Evolutionary conservation across 2,888 invertebrate genomes (phyloP).

Genomic region (Eulithis testata): DNA sequence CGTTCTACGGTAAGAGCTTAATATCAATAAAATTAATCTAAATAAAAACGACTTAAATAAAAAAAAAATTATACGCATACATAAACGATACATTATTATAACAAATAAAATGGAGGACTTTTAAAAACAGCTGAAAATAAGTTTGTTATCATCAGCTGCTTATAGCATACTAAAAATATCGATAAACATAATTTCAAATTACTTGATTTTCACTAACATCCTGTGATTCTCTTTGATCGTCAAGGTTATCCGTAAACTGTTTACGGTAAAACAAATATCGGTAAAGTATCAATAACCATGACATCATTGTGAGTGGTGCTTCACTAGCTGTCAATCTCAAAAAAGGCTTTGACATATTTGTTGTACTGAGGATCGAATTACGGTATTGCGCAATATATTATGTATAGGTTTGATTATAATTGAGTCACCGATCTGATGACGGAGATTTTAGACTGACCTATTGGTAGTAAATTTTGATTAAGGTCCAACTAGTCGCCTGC

Average conservation of each 20-base stretch:
- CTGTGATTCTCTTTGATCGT: conserved; percentile 19
- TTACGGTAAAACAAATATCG: conserved; percentile 4
- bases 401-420: too few relatives aligned
- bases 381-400: background rate
- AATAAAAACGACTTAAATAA: too few relatives aligned
- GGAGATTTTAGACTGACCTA: too few relatives aligned
- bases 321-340: conserved; percentile 18
- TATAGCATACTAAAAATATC: background rate
- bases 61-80: too few relatives aligned
- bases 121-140: background rate
- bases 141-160: background rate
- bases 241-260: conserved; percentile 21
- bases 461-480: too few relatives aligned
- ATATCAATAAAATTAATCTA: too few relatives aligned
- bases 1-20: too few relatives aligned
- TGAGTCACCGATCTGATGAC: too few relatives aligned
- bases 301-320: background rate
- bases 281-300: conserved; percentile 10
- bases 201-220: conserved; percentile 1
- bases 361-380: too few relatives aligned
- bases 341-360: background rate
- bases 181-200: conserved; percentile 8
- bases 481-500: too few relatives aligned
- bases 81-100: too few relatives aligned
- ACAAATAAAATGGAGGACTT: too few relatives aligned